Base-by-base conservation (phyloP, 2,888 invertebrate genomes). In the Buathra laborator region DNA sequence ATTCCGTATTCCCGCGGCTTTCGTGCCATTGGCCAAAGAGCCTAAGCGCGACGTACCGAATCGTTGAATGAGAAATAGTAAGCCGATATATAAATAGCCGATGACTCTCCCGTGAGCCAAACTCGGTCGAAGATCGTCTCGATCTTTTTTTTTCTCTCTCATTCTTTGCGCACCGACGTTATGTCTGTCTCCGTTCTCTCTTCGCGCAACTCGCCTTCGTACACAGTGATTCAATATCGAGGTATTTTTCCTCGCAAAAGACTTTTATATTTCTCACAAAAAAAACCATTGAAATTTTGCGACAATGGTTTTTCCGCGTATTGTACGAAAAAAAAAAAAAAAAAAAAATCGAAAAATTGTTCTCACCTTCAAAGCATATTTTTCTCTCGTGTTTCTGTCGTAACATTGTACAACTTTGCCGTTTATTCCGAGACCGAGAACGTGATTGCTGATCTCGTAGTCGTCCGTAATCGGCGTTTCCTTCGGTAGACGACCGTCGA, bases 361-460 rank as follows among this genome's bases (percentile, higher is more conserved):
- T 19, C 43, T 81, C 94, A 98, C 98, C 96, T 99, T 99, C 78
- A 99, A 94, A 0, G 99, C 99, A 92, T 96, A 98, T 94, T 98
- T 98, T 88, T 96, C 95, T 67, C 97, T 96, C 0, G 96, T 97
- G 70, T 95, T 94, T 90, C 97, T 97, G 85, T 96, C 96, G 91
- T 96, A 97, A 94, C 99, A 99, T 94, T 99, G 98, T 19, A 99
- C 97, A 76, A 99, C 99, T 96, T 99, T 99, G 86, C 99, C 99
- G 94, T 99, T 99, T 89, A 99, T 99, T 12, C 99, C 99, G 86
- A 99, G 96, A 64, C 99, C 99, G 85, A 99, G 96, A 62, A 99
- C 99, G 86, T 97, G 98, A 92, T 97, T 97, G 48, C 98, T 98
- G 91, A 99, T 98, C 93, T 97, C 97, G 94, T 98, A 99, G 94